These are phyloP conservation scores for Oxygymnocypris stewartii DNA, from an alignment of 2,113 vertebrate genomes.

Conservation along the genomic window DNA sequence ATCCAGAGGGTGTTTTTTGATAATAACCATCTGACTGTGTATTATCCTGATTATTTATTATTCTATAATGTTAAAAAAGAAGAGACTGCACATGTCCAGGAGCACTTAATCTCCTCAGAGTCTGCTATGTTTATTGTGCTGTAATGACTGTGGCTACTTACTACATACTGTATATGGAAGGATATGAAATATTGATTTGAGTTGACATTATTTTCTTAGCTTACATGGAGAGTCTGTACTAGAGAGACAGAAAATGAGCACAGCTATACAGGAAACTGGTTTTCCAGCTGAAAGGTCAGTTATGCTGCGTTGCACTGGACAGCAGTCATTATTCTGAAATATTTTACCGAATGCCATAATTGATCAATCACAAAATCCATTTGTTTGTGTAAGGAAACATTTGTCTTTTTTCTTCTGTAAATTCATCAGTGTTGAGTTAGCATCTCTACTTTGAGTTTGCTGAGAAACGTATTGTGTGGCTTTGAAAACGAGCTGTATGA, in stretches of 20 bases:
- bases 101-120: not conserved
- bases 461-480: not conserved
- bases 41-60: not conserved
- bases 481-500: not conserved
- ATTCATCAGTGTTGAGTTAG: not conserved
- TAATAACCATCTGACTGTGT: not conserved
- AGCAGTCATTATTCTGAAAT: not conserved
- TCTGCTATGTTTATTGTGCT: conserved; percentile 1
- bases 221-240: not conserved
- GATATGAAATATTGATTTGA: conserved; percentile 5
- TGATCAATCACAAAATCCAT: not conserved
- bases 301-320: not conserved
- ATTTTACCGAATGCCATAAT: not conserved
- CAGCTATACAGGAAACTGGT: not conserved
- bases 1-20: not conserved
- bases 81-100: not conserved
- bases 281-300: conserved; percentile 3
- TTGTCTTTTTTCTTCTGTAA: not conserved
- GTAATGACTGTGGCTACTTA: not conserved
- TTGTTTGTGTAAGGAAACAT: not conserved
- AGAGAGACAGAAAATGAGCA: not conserved
- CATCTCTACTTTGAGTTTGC: not conserved
- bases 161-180: conserved; percentile 2
- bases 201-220: not conserved
- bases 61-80: not conserved